Evolutionary conservation across 2,888 invertebrate species (phyloP), one percentile per base, ranked within the genome.

Genomic region (Rotaria socialis): DNA sequence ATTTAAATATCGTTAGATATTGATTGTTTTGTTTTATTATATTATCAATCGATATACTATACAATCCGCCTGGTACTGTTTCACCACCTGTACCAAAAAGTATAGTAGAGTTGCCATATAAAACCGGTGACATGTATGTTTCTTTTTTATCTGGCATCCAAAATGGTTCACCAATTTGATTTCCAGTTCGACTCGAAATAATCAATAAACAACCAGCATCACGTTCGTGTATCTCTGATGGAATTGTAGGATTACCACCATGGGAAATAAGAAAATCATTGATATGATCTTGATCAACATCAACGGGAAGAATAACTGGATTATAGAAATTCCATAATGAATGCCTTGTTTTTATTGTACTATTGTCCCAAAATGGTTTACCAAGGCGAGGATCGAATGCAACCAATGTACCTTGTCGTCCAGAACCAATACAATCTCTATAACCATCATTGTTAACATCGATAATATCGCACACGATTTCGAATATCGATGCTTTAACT

Each of bases 71-170:
- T 88, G 89, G 87, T 0, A 90, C 88, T 35, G 90, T 90, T 86
- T 90, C 89, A 41, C 90, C 90, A 8, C 90, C 91, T 88, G 89
- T 89, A 7, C 91, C 91, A 88, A 90, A 89, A 80, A 91, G 87
- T 10, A 91, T 88, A 85, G 88, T 88, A 1, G 89, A 89, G 5
- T 89, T 89, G 80, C 89, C 89, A 87, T 90, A 90, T 35, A 90
- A 85, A 0, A 90, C 89, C 4, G 90, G 90, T 24, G 90, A 89
- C 89, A 90, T 90, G 88, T 90, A 90, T 1, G 90, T 89, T 87
- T 90, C 90, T 85, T 89, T 89, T 11, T 86, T 87, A 67, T 89
- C 85, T 4, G 90, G 90, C 88, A 90, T 87, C n/a, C 88, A 88
- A 41, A 90, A 90, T 2, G 88, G 88, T 35, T 84, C 43, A 10